A percentile compares a stretch with the other conserved stretches of the same genome.
These are phyloP conservation scores for Drosophila lini DNA, from an alignment of 1,140 invertebrate species.

Conservation along the genomic window DNA sequence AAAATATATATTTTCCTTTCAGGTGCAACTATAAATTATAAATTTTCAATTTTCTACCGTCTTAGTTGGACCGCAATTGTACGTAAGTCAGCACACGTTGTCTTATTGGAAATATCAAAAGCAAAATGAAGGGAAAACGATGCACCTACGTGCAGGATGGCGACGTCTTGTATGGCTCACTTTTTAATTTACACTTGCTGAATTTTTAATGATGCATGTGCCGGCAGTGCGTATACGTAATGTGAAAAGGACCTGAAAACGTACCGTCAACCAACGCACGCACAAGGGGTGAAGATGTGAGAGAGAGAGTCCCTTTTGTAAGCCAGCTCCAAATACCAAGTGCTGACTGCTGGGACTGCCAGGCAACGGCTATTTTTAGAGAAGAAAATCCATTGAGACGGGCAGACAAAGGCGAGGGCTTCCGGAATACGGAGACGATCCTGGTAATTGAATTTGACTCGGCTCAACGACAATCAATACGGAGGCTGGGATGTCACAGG, in stretches of 20 bases:
- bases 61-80: constrained; percentile 9
- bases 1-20: neutral
- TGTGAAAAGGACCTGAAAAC: constrained; percentile 27
- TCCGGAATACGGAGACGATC: constrained; percentile 37
- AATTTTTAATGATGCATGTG: constrained; percentile 64
- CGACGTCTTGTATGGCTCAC: constrained; percentile 22
- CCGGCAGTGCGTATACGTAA: constrained; percentile 52
- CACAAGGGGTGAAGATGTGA: constrained; percentile 10
- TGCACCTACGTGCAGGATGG: constrained; percentile 63
- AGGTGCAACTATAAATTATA: constrained; percentile 2
- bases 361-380: constrained; percentile 61
- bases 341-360: constrained; percentile 27
- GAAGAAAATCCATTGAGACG: constrained; percentile 26
- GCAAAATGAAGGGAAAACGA: constrained; percentile 32
- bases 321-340: constrained; percentile 35
- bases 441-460: constrained; percentile 70
- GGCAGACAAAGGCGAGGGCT: constrained; percentile 33
- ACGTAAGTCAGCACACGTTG: constrained; percentile 19
- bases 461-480: constrained; percentile 66
- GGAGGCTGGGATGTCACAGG: constrained; percentile 10
- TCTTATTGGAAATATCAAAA: constrained; percentile 63
- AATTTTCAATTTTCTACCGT: neutral
- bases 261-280: constrained; percentile 9
- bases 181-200: constrained; percentile 71
- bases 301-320: neutral